Base-by-base conservation (phyloP, 2,797 vertebrate genomes). In the Heteromormyrus szaboi region DNA sequence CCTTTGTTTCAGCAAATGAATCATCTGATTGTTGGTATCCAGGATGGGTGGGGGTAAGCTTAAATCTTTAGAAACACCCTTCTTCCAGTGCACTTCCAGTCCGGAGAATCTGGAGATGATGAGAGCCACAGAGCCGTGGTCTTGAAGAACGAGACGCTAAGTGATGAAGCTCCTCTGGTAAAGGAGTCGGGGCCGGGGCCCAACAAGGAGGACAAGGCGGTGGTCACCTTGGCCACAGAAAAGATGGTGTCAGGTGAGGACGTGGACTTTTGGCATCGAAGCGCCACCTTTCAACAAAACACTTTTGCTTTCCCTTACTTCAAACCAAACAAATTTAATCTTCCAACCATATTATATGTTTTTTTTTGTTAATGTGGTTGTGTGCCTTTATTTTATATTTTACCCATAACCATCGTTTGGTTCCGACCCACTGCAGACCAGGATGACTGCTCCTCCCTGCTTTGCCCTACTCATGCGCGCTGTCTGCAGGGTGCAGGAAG, bases 221-320 rank as follows among this genome's bases (percentile, higher is more conserved):
- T 91, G 0, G 22, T 5, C 2, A 90, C n/a, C 17, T 89, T 96
- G 48, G 94, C 93, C 90, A 95, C 96, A 0, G 97, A 99, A 90
- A 96, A 97, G 90, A 96, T 97, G 96, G 93, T 98, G 87, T 97
- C 97, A 96, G 97, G 97, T 98, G 96, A 90, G 6, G 51, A 29
- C 4, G 17, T 59, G 29, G 51, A 8, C 25, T 33, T 86, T 37
- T 17, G 25, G 46, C 11, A 9, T 53, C 9, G 0, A 85, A 25
- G 22, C 9, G 22, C 11, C 46, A 12, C n/a, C 33, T 25, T 81
- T 46, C 53, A 56, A n/a, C 17, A 56, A 54, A 54, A 41, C 14
- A 81, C 33, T 17, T 81, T 48, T 22, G 37, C 37, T 41, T 7
- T 48, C 3, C 6, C 37, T 48, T n/a, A 41, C 44, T 19, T n/a